Base-by-base conservation (phyloP, 2,113 vertebrate genomes). In the Pseudorectes ferrugineus region DNA sequence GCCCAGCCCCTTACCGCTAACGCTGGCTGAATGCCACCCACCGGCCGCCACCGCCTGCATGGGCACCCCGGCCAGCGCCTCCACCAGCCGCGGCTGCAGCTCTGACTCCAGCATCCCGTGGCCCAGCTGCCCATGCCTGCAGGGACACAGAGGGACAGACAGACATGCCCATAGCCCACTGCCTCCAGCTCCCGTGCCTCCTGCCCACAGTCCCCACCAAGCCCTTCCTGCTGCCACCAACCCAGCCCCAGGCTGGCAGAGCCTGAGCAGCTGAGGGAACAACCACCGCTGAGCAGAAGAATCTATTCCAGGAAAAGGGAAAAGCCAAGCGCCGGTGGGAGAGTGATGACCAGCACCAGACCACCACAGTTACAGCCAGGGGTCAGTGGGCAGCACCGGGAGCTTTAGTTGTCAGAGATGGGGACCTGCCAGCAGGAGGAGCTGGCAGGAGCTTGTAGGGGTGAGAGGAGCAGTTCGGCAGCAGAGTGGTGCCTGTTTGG, bases 91-190 rank as follows among this genome's bases (percentile, higher is more conserved):
- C 2, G 99, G 99, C 96, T 98, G 97, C 38, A 12, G 88, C 92
- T 98, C 98, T 0, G 98, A 68, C 54, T 98, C 97, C 89, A 99
- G 98, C 3, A 24, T 92, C 9, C 99, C 98, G 0, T 99, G 99
- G 45, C 99, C 99, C 49, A 99, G 96, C 97, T 99, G 99, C 66
- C 99, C 99, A 0, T 99, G 99, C 95, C 99, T 99, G 97, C 7
- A 11, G 42, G 70, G 51, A 80, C 45, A 86, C 1, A 42, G 0
- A 65, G 8, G 28, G 61, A 63, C 29, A 24, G n/a, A 86, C 55
- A 36, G 15, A 58, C 35, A n/a, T 0, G 0, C 15, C 40, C 2
- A 1, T 0, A 8, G 22, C 31, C 45, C 35, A 4, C 5, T 0
- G 26, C 62, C 23, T 11, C 22, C 49, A 19, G 57, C 38, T 11